Evolutionary conservation across 1,140 invertebrate genomes (phyloP).

Genomic region (Drosophila jambulina): DNA sequence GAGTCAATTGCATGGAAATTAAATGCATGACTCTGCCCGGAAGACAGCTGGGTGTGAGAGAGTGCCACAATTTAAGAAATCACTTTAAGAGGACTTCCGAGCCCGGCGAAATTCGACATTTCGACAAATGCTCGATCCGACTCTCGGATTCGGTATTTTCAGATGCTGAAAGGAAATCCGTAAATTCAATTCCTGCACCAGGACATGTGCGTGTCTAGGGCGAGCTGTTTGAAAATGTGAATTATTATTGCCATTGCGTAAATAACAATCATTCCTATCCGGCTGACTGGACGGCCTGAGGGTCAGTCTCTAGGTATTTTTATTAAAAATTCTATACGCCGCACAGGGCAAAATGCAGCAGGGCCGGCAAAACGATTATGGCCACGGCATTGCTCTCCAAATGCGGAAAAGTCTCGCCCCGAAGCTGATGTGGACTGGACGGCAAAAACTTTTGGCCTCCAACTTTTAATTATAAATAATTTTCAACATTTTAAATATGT

Average conservation of each 20-base stretch:
- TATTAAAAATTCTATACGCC: slow-evolving; percentile 66
- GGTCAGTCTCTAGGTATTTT: slow-evolving; percentile 57
- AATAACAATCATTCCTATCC: slow-evolving; percentile 81
- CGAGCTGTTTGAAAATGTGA: slow-evolving; percentile 60
- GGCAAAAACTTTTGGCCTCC: slow-evolving; percentile 76
- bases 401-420: slow-evolving; percentile 28
- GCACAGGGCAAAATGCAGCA: slow-evolving; percentile 28
- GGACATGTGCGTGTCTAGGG: slow-evolving; percentile 22
- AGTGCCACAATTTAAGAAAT: slow-evolving; percentile 30
- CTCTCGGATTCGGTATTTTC: slow-evolving; percentile 64
- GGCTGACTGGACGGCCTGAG: slow-evolving; percentile 23
- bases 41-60: not conserved
- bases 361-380: slow-evolving; percentile 26
- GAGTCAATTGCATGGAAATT: slow-evolving; percentile 54
- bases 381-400: slow-evolving; percentile 21
- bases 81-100: not conserved
- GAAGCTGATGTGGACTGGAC: slow-evolving; percentile 17
- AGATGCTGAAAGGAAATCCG: slow-evolving; percentile 62
- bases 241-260: slow-evolving; percentile 84
- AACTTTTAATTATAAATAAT: slow-evolving; percentile 84
- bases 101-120: not conserved
- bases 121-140: slow-evolving; percentile 23
- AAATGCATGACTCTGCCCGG: slow-evolving; percentile 37
- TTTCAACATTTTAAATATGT: slow-evolving; percentile 83
- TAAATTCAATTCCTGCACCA: slow-evolving; percentile 66